phyloP scores from a whole-genome alignment of 2,797 vertebrate species.

The Lateolabrax maculatus region DNA sequence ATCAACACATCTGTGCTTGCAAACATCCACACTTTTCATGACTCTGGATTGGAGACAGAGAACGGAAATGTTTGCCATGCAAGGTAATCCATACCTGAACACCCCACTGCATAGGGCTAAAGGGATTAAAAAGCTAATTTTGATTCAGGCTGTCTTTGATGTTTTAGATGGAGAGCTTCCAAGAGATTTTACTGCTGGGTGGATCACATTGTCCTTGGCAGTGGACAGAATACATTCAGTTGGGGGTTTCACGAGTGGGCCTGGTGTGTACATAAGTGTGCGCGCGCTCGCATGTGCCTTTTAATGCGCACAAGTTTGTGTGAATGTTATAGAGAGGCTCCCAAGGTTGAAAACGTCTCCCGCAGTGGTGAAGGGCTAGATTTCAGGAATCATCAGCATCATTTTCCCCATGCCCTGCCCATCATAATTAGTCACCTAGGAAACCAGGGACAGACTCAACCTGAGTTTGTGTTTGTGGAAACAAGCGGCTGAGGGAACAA shows the following conservation, averaged over 20 bases:
- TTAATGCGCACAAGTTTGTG: neutral
- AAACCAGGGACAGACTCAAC: constrained; percentile 19
- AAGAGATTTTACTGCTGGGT: constrained; percentile 55
- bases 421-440: constrained; percentile 41
- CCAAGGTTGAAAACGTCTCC: constrained; percentile 14
- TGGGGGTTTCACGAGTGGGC: constrained; percentile 12
- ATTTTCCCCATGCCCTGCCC: constrained; percentile 14
- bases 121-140: constrained; percentile 75
- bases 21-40: constrained; percentile 17
- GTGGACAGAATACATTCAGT: constrained; percentile 43
- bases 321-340: neutral
- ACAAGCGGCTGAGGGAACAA: neutral
- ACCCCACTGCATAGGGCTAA: constrained; percentile 51
- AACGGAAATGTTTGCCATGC: constrained; percentile 52
- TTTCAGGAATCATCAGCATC: constrained; percentile 37
- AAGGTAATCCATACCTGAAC: constrained; percentile 73
- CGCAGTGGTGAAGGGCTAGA: neutral
- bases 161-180: constrained; percentile 67
- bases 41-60: constrained; percentile 31
- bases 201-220: constrained; percentile 71
- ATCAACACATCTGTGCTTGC: constrained; percentile 41
- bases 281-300: neutral
- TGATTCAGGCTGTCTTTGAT: constrained; percentile 67
- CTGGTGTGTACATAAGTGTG: neutral
- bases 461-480: constrained; percentile 27